Conservation (phyloP, 37 sponge, comb jelly and placozoan species). For the Mnemiopsis leidyi region DNA sequence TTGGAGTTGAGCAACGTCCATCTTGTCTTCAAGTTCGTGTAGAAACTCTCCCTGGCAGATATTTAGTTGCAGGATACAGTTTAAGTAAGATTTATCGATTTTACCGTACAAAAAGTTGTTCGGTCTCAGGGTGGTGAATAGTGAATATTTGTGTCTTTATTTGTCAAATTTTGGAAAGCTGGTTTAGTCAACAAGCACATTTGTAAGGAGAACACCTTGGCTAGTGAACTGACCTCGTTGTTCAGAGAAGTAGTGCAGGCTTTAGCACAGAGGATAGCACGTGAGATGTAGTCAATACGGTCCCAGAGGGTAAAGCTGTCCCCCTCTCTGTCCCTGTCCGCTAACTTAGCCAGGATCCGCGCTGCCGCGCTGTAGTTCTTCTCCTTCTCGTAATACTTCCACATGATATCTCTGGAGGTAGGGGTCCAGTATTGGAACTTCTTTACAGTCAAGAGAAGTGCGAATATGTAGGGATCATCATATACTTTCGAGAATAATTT, state of each 20-base stretch:
- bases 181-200: no score
- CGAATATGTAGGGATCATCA: no score
- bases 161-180: no score
- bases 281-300: slow-evolving; percentile 89
- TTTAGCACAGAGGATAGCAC: slow-evolving; percentile 97
- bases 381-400: slow-evolving; percentile 93
- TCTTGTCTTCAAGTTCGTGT: slow-evolving; percentile 91
- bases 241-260: slow-evolving; percentile 69
- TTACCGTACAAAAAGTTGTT: no score
- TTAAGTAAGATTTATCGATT: no score
- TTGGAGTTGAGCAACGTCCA: slow-evolving; percentile 78
- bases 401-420: slow-evolving; percentile 62
- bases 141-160: no score
- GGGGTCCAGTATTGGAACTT: not conserved
- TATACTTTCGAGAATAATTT: no score
- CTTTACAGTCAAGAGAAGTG: no score
- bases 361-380: slow-evolving; percentile 88
- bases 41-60: slow-evolving; percentile 80
- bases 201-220: no score
- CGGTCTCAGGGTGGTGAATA: no score
- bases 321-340: slow-evolving; percentile 66
- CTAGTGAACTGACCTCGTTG: slow-evolving; percentile 42
- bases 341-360: slow-evolving; percentile 80
- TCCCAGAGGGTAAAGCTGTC: slow-evolving; percentile 72
- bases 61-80: no score